Base-by-base conservation (phyloP, 2,113 vertebrate genomes). In the Lampris megalopsis region DNA sequence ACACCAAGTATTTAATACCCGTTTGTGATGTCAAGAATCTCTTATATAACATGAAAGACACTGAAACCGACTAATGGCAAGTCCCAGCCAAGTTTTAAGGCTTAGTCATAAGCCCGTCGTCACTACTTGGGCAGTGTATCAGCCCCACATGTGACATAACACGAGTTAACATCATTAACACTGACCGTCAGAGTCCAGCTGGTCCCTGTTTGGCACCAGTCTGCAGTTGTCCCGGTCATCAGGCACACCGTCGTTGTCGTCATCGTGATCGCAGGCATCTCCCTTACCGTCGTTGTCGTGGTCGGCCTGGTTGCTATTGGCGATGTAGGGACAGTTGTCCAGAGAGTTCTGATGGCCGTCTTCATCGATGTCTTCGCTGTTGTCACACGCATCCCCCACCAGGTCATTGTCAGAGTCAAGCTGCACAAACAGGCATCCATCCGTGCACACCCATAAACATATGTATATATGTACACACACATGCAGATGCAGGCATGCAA, bases 261-360 rank as follows among this genome's bases (percentile, higher is more conserved):
- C 98, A 0, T 99, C 98, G 0, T 95, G 83, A 90, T 99, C 98
- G 5, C 98, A 99, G 70, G 91, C 97, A 7, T 99, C 98, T 0
- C 98, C 98, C 87, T 93, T 93, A 5, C 98, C 97, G 1, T 99
- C 98, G 0, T 93, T 90, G 81, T 99, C 98, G 0, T 98, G 98
- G 88, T 99, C 98, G 0, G 96, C 97, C 90, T 99, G 98, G 91
- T 97, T 98, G 84, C 97, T 94, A 0, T 99, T 99, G 79, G 97
- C 79, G 40, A 99, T 88, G 89, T 98, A 98, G 2, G 97, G 97
- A 47, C 98, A 99, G 88, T 98, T 99, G 91, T 99, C 98, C 63
- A 99, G 93, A 72, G 96, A 97, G 93, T 99, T 99, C 88, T 99
- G 98, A 92, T 96, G 95, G 1, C 98, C 98, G 3, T 99, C 98